These are phyloP conservation scores for Acestrorhynchus altus DNA, from an alignment of 2,797 vertebrate species.

Conservation along the genomic window DNA sequence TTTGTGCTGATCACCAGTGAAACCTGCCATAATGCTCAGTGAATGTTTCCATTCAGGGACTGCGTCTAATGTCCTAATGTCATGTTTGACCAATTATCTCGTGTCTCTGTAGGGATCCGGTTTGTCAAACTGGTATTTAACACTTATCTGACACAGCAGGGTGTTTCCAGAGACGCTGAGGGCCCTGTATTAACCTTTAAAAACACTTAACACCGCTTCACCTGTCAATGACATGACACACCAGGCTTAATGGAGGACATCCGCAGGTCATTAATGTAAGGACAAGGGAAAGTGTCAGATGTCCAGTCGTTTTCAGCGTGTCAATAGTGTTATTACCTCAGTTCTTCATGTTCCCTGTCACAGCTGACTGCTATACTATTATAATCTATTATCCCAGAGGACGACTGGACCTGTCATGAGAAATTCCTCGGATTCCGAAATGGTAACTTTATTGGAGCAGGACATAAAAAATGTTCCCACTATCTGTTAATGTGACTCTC, in stretches of 20 bases:
- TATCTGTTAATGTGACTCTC: too few relatives aligned
- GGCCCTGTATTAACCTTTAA: constrained; percentile 18
- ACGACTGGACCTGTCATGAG: background rate
- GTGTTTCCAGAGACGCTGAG: background rate
- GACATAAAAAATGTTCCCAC: too few relatives aligned
- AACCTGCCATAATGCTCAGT: background rate
- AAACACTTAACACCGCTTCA: constrained; percentile 15
- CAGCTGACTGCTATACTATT: background rate
- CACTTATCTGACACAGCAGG: constrained; percentile 6
- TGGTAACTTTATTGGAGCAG: too few relatives aligned
- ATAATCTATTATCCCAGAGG: background rate
- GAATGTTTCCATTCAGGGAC: background rate
- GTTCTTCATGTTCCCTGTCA: constrained; percentile 1
- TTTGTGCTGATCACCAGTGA: background rate
- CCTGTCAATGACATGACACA: background rate
- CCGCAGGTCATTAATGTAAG: constrained; percentile 6
- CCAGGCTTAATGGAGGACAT: constrained; percentile 11
- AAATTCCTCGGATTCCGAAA: background rate
- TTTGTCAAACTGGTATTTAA: constrained; percentile 10
- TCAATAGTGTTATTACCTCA: background rate
- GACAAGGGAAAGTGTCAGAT: constrained; percentile 4
- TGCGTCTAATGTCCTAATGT: background rate
- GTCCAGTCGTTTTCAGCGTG: background rate
- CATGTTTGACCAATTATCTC: background rate
- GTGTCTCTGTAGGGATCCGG: background rate